phyloP scores from a whole-genome alignment of 53 echinoderm and acorn worm species.

The Hippasteria phrygiana region DNA sequence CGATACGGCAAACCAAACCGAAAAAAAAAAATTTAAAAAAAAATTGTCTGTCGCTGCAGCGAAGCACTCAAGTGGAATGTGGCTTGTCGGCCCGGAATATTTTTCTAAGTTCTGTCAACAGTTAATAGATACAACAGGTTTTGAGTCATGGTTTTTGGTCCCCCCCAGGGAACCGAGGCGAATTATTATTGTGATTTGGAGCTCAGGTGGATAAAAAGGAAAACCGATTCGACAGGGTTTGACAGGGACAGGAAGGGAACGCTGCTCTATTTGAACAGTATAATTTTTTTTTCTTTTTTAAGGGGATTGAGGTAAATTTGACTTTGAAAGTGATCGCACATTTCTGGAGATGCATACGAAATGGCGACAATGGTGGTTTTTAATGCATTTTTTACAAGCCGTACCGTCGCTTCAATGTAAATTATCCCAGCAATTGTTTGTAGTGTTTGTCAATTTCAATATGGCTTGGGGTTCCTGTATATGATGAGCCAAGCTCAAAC shows the following conservation, averaged over 20 bases:
- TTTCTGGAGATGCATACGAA: too few relatives aligned
- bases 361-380: too few relatives aligned
- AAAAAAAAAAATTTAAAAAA: neutral
- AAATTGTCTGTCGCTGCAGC: neutral
- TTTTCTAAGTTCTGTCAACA: constrained; percentile 3
- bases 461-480: too few relatives aligned
- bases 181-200: neutral
- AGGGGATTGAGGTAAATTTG: too few relatives aligned
- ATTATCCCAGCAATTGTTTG: too few relatives aligned
- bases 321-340: too few relatives aligned
- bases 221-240: constrained; percentile 3
- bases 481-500: too few relatives aligned
- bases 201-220: neutral
- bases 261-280: neutral
- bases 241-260: neutral
- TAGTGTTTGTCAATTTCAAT: too few relatives aligned
- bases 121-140: constrained; percentile 60
- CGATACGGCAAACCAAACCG: neutral
- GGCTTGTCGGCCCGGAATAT: neutral
- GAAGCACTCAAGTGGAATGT: constrained; percentile 30
- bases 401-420: too few relatives aligned
- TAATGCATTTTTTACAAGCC: too few relatives aligned
- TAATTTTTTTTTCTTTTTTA: neutral
- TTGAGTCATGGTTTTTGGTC: constrained; percentile 41
- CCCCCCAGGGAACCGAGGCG: neutral